Percentiles rank a stretch among this genome's conserved stretches.
Conservation (phyloP, 1,140 invertebrate species). For the Ericerus pela region DNA sequence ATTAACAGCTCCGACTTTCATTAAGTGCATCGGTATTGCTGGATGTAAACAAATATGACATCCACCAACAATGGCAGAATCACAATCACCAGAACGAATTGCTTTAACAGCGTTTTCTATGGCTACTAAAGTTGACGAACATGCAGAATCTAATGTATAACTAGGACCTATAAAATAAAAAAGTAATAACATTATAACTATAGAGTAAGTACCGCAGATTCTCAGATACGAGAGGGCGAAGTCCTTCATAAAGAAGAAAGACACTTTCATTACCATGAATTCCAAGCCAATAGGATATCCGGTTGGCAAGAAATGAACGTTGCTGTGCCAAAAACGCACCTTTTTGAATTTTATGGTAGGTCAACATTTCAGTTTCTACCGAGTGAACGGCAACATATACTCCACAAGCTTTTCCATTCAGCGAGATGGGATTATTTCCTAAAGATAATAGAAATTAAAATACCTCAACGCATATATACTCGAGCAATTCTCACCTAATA, state of each 20-base stretch:
- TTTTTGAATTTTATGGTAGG: constrained; percentile 44
- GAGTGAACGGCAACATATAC: constrained; percentile 66
- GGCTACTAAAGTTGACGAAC: constrained; percentile 12
- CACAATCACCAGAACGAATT: constrained; percentile 40
- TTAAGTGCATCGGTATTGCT: constrained; percentile 36
- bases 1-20: neutral
- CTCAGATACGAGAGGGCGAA: too few relatives aligned
- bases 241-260: neutral
- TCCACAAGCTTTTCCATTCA: constrained; percentile 55
- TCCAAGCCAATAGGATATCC: constrained; percentile 62
- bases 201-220: too few relatives aligned
- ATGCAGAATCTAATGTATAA: constrained; percentile 19
- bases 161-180: constrained; percentile 17
- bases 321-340: constrained; percentile 58
- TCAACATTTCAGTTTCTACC: constrained; percentile 54
- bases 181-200: neutral
- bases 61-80: constrained; percentile 46
- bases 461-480: neutral
- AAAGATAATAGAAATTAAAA: constrained; percentile 9
- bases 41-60: constrained; percentile 40
- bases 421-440: constrained; percentile 40
- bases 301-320: constrained; percentile 78
- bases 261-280: constrained; percentile 34
- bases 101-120: constrained; percentile 33
- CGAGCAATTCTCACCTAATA: neutral